Evolutionary conservation across 2,113 vertebrate genomes (phyloP).

Genomic region (Noctilio leporinus): DNA sequence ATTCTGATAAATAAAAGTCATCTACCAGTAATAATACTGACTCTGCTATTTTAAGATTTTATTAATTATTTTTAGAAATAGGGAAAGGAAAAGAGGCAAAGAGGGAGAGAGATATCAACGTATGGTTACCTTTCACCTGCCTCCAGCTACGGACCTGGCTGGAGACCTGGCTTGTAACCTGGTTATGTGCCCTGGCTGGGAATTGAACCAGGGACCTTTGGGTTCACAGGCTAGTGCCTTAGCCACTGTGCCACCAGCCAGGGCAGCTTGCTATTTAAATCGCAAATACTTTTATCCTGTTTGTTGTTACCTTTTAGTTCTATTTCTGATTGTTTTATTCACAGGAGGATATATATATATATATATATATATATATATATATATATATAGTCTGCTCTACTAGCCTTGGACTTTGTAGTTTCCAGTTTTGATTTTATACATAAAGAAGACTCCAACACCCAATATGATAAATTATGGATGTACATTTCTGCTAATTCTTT

Average conservation of each 20-base stretch:
- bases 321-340: neutral
- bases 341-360: neutral
- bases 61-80: too few species aligned
- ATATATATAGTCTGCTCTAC: neutral
- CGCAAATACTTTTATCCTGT: neutral
- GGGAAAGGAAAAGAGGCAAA: too few species aligned
- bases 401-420: neutral
- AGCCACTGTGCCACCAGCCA: too few species aligned
- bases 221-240: too few species aligned
- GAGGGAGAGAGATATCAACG: too few species aligned
- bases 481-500: neutral
- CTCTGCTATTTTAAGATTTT: too few species aligned
- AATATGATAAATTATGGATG: neutral
- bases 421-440: neutral
- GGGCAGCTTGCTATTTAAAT: neutral
- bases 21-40: neutral
- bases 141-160: too few species aligned
- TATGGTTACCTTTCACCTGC: too few species aligned
- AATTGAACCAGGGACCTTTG: too few species aligned
- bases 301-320: neutral
- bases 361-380: too few species aligned
- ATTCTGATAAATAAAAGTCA: neutral
- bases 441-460: neutral
- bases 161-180: too few species aligned
- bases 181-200: too few species aligned